Percentiles rank a stretch among this genome's conserved stretches.
phyloP scores from a whole-genome alignment of 2,113 vertebrate species.

The Ageneiosus marmoratus region DNA sequence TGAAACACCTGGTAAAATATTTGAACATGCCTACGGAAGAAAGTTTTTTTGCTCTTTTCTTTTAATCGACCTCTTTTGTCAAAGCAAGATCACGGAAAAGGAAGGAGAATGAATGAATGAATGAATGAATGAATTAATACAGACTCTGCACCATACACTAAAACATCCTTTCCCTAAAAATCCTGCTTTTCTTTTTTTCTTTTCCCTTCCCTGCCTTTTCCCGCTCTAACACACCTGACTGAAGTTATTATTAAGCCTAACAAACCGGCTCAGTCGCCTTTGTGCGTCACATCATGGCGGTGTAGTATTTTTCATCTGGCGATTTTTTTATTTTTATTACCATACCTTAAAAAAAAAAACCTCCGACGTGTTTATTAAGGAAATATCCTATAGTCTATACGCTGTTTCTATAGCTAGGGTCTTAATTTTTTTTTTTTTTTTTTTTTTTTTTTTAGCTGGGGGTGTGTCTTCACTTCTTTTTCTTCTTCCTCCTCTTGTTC shows the following conservation, averaged over 20 bases:
- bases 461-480: conserved; percentile 40
- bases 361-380: conserved; percentile 13
- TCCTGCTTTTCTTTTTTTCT: not conserved
- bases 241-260: not conserved
- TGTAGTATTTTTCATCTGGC: not conserved
- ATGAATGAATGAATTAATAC: not conserved
- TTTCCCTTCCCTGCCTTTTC: not conserved
- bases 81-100: conserved; percentile 33
- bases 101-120: not conserved
- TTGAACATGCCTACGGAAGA: not conserved
- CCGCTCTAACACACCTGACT: conserved; percentile 20
- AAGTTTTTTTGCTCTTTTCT: not conserved
- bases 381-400: not conserved
- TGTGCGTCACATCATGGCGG: conserved; percentile 14
- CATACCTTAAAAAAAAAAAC: not conserved
- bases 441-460: conserved; percentile 14
- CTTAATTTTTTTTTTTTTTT: not conserved
- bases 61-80: conserved; percentile 11
- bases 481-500: conserved; percentile 12
- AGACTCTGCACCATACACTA: conserved; percentile 10
- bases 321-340: not conserved
- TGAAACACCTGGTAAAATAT: not conserved
- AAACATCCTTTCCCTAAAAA: conserved; percentile 23
- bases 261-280: not conserved
- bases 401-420: not conserved